Percentiles rank a stretch among this genome's conserved stretches.
Conservation (phyloP, 1,140 invertebrate genomes). For the Dendroctonus valens region DNA sequence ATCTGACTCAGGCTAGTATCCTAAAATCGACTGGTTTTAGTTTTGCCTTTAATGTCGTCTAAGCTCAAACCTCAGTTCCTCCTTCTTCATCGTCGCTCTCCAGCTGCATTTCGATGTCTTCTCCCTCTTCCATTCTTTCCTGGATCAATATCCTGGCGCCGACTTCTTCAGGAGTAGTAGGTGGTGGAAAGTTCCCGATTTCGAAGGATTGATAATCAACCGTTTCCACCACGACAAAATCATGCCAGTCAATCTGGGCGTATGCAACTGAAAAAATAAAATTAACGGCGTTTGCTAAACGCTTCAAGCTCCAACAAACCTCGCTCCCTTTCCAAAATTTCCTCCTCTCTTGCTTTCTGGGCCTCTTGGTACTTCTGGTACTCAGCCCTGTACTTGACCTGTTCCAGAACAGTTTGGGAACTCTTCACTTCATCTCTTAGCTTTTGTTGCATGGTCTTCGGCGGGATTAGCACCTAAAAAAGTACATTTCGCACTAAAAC, state of each 20-base stretch:
- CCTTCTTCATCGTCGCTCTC: conserved; percentile 64
- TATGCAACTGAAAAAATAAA: conserved; percentile 72
- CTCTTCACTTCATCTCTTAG: conserved; percentile 77
- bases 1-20: conserved; percentile 67
- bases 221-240: conserved; percentile 99
- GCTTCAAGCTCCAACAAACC: conserved; percentile 48
- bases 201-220: conserved; percentile 98
- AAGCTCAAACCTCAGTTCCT: conserved; percentile 3
- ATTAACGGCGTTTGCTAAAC: background rate
- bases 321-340: conserved; percentile 91
- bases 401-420: conserved; percentile 77
- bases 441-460: conserved; percentile 83
- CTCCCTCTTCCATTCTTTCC: conserved; percentile 58
- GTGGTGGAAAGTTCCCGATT: conserved; percentile 92
- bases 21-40: conserved; percentile 44
- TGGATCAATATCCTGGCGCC: conserved; percentile 91
- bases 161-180: conserved; percentile 95
- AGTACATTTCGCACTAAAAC: background rate
- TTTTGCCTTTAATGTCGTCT: background rate
- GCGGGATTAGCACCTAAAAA: conserved; percentile 80
- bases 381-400: conserved; percentile 92
- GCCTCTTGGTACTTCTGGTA: conserved; percentile 95
- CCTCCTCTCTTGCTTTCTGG: conserved; percentile 89
- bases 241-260: conserved; percentile 99
- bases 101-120: conserved; percentile 75